These are phyloP conservation scores for Mionectes macconnelli DNA, from an alignment of 2,113 vertebrate species.

Conservation along the genomic window DNA sequence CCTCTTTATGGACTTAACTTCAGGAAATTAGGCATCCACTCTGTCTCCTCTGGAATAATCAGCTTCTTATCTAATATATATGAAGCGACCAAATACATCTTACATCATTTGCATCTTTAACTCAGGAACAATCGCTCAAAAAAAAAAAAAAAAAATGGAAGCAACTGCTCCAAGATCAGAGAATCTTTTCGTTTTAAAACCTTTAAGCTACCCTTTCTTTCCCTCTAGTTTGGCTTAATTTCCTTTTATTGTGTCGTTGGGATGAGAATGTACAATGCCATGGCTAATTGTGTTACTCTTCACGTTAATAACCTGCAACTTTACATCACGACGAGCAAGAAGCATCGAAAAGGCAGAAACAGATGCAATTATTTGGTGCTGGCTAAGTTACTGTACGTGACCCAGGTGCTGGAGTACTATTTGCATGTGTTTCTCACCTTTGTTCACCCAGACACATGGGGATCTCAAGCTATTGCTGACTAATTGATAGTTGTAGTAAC, in stretches of 20 bases:
- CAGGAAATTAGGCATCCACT: slow-evolving; percentile 41
- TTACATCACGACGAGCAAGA: slow-evolving; percentile 21
- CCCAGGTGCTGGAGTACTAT: slow-evolving; percentile 64
- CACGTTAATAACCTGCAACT: slow-evolving; percentile 47
- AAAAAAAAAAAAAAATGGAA: neutral
- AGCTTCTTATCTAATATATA: slow-evolving; percentile 39
- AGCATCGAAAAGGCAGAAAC: slow-evolving; percentile 23
- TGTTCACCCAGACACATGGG: slow-evolving; percentile 66
- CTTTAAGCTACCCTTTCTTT: slow-evolving; percentile 40
- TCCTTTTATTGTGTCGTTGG: slow-evolving; percentile 35
- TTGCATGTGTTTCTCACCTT: slow-evolving; percentile 70
- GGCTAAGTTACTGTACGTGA: slow-evolving; percentile 64
- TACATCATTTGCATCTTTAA: neutral
- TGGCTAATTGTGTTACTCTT: slow-evolving; percentile 39
- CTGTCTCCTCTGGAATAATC: slow-evolving; percentile 36
- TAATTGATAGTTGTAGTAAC: slow-evolving; percentile 76
- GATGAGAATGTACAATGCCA: slow-evolving; percentile 10
- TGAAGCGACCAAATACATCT: slow-evolving; percentile 24
- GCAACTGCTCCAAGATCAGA: neutral
- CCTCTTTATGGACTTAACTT: slow-evolving; percentile 48
- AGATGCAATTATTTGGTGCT: slow-evolving; percentile 61
- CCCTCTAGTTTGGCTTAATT: slow-evolving; percentile 53
- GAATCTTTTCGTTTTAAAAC: neutral
- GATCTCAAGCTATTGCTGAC: slow-evolving; percentile 71
- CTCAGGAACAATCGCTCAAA: slow-evolving; percentile 2